phyloP scores from a whole-genome alignment of 2,797 vertebrate genomes.

The Premnoplex brunnescens region DNA sequence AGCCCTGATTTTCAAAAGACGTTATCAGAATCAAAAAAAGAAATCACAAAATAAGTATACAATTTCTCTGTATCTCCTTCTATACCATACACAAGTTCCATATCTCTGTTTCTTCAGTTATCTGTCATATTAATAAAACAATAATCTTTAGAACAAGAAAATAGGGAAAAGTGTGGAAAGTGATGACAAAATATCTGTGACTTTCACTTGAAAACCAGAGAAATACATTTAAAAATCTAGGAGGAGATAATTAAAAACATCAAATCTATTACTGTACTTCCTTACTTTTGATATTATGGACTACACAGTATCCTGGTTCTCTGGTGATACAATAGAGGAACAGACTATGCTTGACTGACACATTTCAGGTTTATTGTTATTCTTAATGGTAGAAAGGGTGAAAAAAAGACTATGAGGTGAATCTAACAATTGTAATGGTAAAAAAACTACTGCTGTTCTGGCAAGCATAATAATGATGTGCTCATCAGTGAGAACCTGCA shows the following conservation, averaged over 20 bases:
- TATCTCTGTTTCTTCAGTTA: not conserved
- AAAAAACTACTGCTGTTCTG: not conserved
- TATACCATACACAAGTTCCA: not conserved
- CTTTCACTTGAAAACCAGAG: not conserved
- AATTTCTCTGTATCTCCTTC: not conserved
- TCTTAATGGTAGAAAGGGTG: not conserved
- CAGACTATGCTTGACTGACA: not conserved
- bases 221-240: not conserved
- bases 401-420: not conserved
- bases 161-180: not conserved
- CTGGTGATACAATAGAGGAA: not conserved
- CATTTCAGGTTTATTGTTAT: not conserved
- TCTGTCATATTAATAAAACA: not conserved
- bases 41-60: not conserved
- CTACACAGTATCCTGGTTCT: not conserved
- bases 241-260: not conserved
- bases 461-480: not conserved
- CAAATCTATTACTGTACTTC: not conserved
- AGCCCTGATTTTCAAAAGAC: slow-evolving; percentile 16
- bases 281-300: not conserved
- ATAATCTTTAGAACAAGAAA: not conserved
- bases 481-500: not conserved
- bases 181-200: not conserved
- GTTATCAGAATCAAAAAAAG: slow-evolving; percentile 3
- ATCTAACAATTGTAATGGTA: not conserved